Conservation (phyloP, 2,888 invertebrate species). For the Lathronympha strigana region DNA sequence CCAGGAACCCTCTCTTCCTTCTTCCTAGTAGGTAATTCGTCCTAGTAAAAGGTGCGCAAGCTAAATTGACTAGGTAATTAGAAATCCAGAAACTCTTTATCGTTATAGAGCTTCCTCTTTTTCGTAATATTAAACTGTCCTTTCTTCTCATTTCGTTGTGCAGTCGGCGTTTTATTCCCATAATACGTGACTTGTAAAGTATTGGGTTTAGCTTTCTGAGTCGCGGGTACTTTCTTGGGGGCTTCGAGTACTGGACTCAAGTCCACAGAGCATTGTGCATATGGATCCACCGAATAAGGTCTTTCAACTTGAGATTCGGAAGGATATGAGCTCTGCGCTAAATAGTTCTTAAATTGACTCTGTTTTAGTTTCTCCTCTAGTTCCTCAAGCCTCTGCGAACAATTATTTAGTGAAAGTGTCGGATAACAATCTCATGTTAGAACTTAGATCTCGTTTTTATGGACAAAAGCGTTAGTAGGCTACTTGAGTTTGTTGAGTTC, state of each 20-base stretch:
- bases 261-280: slow-evolving; percentile 52
- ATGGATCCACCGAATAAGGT: slow-evolving; percentile 67
- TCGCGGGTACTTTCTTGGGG: slow-evolving; percentile 44
- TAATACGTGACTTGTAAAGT: slow-evolving; percentile 71
- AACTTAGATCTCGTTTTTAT: slow-evolving; percentile 40
- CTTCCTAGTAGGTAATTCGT: no score
- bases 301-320: slow-evolving; percentile 69
- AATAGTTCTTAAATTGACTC: slow-evolving; percentile 73
- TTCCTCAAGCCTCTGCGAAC: slow-evolving; percentile 69
- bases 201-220: slow-evolving; percentile 47
- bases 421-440: slow-evolving; percentile 26
- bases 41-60: not conserved
- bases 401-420: slow-evolving; percentile 42
- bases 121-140: slow-evolving; percentile 73
- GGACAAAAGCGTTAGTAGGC: slow-evolving; percentile 35
- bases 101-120: slow-evolving; percentile 75
- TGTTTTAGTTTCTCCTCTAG: slow-evolving; percentile 78
- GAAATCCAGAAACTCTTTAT: slow-evolving; percentile 72
- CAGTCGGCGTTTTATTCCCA: slow-evolving; percentile 55
- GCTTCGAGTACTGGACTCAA: slow-evolving; percentile 53
- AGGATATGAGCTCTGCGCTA: slow-evolving; percentile 64
- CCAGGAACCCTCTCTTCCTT: no score
- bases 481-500: slow-evolving; percentile 31
- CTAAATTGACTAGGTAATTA: slow-evolving; percentile 48
- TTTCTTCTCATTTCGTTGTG: slow-evolving; percentile 61